Evolutionary conservation across 2,113 vertebrate genomes (phyloP), one percentile per base, ranked within the genome.

Genomic region (Neodon shergylaensis): DNA sequence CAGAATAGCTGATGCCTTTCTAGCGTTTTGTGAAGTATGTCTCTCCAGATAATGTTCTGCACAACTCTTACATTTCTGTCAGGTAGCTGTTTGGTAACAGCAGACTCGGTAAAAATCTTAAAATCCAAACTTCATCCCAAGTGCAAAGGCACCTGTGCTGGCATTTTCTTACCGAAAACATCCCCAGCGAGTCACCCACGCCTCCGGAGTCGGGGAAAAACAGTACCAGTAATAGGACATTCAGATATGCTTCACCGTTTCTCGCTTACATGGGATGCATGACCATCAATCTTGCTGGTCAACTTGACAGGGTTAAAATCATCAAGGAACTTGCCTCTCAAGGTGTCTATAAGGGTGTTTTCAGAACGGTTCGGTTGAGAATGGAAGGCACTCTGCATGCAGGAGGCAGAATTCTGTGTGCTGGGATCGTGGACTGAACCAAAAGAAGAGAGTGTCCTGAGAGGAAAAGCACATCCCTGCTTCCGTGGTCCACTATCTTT

Each of bases 21-120:
- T 21, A 83, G 42, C 6, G 94, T 94, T 85, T n/a, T 16, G 65
- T 91, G 70, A 96, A 94, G 83, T 86, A 74, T 70, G 49, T 93
- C 88, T 96, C 88, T 68, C 54, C 28, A 79, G 39, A 68, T 85
- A 65, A 19, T 63, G 26, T 93, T 94, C 21, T 5, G 52, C 21
- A 42, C 36, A 91, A 93, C 78, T 61, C 36, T 88, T 88, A 88
- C 78, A 52, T 92, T 66, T 96, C 63, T 81, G 76, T 94, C 92
- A 65, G 74, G 26, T 16, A 44, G 0, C 31, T 12, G 21, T 83
- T 84, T 89, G 5, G 36, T 81, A 63, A 84, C 65, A 84, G 70
- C 0, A 90, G 88, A 83, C 78, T 93, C 52, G 65, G 39, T 81
- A 52, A 33, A 44, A 85, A 17, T 74, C 11, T 86, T 94, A 89